These are phyloP conservation scores for Azorinus chamasolen DNA, from an alignment of 2,888 invertebrate species.

Conservation along the genomic window DNA sequence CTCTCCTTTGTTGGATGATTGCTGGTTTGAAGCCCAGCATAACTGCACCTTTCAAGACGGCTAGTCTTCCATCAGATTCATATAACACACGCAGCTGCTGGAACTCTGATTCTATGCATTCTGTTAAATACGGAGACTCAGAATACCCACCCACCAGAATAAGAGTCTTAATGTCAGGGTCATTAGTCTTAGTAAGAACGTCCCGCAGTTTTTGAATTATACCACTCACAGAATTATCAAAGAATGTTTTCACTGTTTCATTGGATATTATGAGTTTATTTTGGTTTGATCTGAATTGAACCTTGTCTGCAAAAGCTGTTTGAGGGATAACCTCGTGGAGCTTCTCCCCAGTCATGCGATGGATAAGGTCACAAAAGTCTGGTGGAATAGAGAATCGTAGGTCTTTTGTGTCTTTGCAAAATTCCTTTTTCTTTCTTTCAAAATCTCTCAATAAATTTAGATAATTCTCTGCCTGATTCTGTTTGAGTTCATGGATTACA, in stretches of 20 bases:
- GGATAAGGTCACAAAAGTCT: neutral
- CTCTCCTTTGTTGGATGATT: conserved; percentile 19
- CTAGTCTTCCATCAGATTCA: conserved; percentile 28
- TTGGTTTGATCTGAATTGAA: neutral
- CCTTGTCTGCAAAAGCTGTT: neutral
- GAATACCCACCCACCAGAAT: conserved; percentile 39
- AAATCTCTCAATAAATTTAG: conserved; percentile 18
- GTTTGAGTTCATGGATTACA: conserved; percentile 22
- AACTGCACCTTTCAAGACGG: conserved; percentile 42
- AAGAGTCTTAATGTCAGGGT: conserved; percentile 8
- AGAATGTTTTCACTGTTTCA: conserved; percentile 9
- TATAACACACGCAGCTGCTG: conserved; percentile 1
- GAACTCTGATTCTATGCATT: conserved; percentile 23
- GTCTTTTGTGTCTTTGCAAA: conserved; percentile 12
- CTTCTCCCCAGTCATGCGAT: neutral
- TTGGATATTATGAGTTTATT: conserved; percentile 11
- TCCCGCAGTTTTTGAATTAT: conserved; percentile 17
- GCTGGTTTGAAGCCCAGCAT: conserved; percentile 35
- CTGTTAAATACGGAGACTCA: conserved; percentile 31
- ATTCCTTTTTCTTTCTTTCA: conserved; percentile 23
- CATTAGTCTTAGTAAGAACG: conserved; percentile 1
- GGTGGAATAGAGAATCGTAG: conserved; percentile 5
- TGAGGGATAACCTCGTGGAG: neutral
- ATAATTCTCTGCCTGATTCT: conserved; percentile 21
- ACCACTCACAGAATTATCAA: conserved; percentile 11